Evolutionary conservation across 2,113 vertebrate genomes (phyloP), one percentile per base, ranked within the genome.

Genomic region (Anolis sagrei): DNA sequence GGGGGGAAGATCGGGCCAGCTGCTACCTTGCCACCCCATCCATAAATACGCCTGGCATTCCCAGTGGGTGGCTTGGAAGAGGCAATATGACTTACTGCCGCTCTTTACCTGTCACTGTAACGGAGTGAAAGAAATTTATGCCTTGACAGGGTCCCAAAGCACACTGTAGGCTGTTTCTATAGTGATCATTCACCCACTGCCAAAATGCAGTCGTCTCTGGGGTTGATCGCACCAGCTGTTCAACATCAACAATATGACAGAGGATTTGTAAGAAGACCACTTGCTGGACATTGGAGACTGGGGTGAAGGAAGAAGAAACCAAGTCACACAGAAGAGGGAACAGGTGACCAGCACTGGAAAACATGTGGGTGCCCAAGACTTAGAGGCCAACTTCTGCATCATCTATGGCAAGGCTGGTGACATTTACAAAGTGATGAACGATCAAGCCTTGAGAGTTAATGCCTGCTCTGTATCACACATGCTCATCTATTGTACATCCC

Each of bases 171-270:
- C 84, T 77, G 83, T 91, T 77, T 89, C 90, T 93, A 77, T 8
- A 89, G 92, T 79, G 80, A 91, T 91, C 82, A 87, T 79, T 91
- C 88, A 85, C 82, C 84, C 83, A 7, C 87, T 83, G 86, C 82
- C 66, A 89, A 0, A 0, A 87, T 91, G 87, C 10, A 0, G 84
- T 83, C 88, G 90, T 88, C 86, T 93, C 85, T 61, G 78, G 48
- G 87, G 89, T 78, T 86, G 90, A 91, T 85, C 86, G 86, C 89
- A 90, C 75, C 1, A 0, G 79, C 58, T 86, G 76, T 91, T 92
- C 0, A 0, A 88, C 58, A 82, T 83, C 89, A 84, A 32, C 72
- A 87, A 78, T 29, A 1, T 0, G 8, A 69, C 62, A 76, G 62
- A 0, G 1, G 80, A 23, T 87, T 39, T 68, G 62, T 85, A 48